Evolutionary conservation across 2,797 vertebrate species (phyloP), one percentile per base, ranked within the genome.

Genomic region (Ataeniobius toweri): DNA sequence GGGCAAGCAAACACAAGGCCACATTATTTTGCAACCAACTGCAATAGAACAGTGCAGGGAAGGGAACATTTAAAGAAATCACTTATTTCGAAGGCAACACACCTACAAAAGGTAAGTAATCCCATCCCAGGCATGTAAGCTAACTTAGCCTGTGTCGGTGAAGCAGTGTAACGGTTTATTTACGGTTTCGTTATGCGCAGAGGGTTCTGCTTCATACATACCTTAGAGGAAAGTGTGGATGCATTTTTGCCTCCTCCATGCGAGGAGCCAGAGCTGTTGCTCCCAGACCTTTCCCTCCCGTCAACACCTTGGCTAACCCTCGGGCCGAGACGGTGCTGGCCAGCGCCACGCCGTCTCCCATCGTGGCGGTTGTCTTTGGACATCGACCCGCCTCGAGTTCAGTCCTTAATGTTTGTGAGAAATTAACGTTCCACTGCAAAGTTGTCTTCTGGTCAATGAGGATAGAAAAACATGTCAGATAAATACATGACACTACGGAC

Each of bases 181-280:
- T 41, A 31, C 73, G 22, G 71, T 70, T 58, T 9, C 53, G 24
- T 1, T 6, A n/a, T 28, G 16, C 70, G 8, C 14, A n/a, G 22
- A 24, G 4, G 1, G 1, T 71, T 1, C 41, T 31, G 10, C 10
- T 39, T 65, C 10, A 9, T n/a, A 58, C 82, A 41, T 83, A 92
- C 96, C 96, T 96, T 96, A 20, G 95, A 83, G 36, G 89, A 83
- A 14, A 80, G 86, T 68, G 93, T 90, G 67, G 94, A 86, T 44
- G 92, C 81, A 84, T 90, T 96, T 85, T 95, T 96, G 59, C 95
- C 94, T 91, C 95, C 95, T 89, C 96, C 95, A 68, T 96, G 95
- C 76, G 96, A 96, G 50, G 96, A 96, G 24, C 96, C 95, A 5
- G 96, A 96, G 93, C 96, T 96, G 90, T 96, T 96, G 88, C 96